These are phyloP conservation scores for Lysandra bellargus DNA, from an alignment of 2,888 invertebrate genomes.

Conservation along the genomic window DNA sequence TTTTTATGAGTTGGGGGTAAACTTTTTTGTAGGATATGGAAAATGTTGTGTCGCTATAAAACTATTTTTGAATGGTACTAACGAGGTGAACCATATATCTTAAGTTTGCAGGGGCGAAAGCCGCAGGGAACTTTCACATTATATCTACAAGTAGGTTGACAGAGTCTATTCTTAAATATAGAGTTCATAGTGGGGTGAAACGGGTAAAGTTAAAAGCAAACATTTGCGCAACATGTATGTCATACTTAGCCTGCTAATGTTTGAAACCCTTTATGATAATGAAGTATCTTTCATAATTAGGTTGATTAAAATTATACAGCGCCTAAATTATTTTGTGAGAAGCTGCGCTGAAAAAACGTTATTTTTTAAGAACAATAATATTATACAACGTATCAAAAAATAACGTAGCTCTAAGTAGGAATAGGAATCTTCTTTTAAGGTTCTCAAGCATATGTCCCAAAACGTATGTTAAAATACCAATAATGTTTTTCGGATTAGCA, in stretches of 20 bases:
- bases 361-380: neutral
- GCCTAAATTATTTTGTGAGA: neutral
- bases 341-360: neutral
- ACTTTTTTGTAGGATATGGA: too few species aligned
- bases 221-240: constrained; percentile 16
- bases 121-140: neutral
- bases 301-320: constrained; percentile 21
- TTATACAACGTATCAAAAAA: neutral
- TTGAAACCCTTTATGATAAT: constrained; percentile 15
- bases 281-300: constrained; percentile 21
- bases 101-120: neutral
- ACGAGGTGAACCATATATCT: neutral
- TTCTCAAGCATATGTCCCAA: too few species aligned
- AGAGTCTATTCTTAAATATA: constrained; percentile 2
- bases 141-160: neutral
- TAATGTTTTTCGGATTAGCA: neutral
- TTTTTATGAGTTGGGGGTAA: too few species aligned
- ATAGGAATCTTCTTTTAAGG: too few species aligned
- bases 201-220: constrained; percentile 13
- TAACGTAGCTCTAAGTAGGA: neutral
- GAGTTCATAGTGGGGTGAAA: constrained; percentile 11
- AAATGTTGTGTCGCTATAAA: too few species aligned
- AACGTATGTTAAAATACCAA: too few species aligned
- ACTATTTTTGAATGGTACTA: too few species aligned
- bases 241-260: constrained; percentile 14